phyloP scores from a whole-genome alignment of 2,888 invertebrate genomes.

The Tetheella fluctuosa region DNA sequence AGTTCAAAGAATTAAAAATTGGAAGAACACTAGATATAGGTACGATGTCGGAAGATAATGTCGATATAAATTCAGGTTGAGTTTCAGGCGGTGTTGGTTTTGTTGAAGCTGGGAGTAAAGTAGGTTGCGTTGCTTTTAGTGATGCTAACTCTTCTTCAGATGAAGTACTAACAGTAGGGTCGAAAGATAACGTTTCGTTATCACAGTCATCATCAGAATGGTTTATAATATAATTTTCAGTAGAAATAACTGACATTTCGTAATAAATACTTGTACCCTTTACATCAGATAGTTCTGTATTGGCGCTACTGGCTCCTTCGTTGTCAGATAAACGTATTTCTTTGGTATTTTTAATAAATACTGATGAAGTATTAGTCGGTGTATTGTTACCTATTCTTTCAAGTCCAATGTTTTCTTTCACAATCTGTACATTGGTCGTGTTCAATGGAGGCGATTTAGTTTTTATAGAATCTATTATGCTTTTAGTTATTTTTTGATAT shows the following conservation, averaged over 20 bases:
- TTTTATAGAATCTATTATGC: conserved; percentile 72
- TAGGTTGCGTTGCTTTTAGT: conserved; percentile 52
- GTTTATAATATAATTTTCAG: conserved; percentile 73
- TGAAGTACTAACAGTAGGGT: conserved; percentile 61
- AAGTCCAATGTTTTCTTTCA: conserved; percentile 67
- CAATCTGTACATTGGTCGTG: conserved; percentile 55
- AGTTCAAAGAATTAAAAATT: conserved; percentile 42
- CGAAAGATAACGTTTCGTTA: conserved; percentile 58
- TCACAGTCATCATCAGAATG: conserved; percentile 75
- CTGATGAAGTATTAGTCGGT: conserved; percentile 76
- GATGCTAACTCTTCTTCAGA: conserved; percentile 57
- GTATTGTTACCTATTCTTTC: conserved; percentile 74
- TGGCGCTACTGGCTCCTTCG: conserved; percentile 67
- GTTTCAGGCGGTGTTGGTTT: conserved; percentile 31
- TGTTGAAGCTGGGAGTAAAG: conserved; percentile 29
- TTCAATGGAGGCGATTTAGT: conserved; percentile 56
- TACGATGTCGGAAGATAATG: conserved; percentile 47
- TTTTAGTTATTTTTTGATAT: conserved; percentile 78
- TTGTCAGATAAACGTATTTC: conserved; percentile 75
- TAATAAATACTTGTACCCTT: conserved; percentile 82
- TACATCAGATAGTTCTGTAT: conserved; percentile 73
- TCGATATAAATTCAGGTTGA: conserved; percentile 44
- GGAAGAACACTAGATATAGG: conserved; percentile 52
- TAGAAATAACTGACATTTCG: conserved; percentile 78
- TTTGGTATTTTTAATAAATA: conserved; percentile 83